A percentile compares a stretch with the other conserved stretches of the same genome.
Conservation (phyloP, 2,797 vertebrate species). For the Scyliorhinus canicula region DNA sequence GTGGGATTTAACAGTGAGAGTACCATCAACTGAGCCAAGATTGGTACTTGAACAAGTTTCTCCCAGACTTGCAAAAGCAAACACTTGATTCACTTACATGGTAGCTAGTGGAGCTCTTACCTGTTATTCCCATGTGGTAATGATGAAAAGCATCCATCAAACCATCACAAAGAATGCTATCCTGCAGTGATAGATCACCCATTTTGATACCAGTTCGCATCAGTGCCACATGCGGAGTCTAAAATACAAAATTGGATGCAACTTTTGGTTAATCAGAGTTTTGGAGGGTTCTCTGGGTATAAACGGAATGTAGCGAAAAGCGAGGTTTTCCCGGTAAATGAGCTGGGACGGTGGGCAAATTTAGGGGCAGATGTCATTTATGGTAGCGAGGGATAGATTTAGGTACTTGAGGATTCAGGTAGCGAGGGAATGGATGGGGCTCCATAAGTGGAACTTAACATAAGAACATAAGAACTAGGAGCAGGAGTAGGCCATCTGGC, state of each 20-base stretch:
- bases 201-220: conserved; percentile 80
- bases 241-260: conserved; percentile 33
- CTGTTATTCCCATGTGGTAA: conserved; percentile 94
- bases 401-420: too few relatives aligned
- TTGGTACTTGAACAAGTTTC: background rate
- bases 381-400: too few relatives aligned
- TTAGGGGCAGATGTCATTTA: too few relatives aligned
- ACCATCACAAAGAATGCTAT: conserved; percentile 79
- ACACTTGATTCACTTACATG: background rate
- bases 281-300: too few relatives aligned
- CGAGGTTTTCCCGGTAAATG: too few relatives aligned
- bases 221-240: conserved; percentile 77
- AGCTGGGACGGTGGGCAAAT: too few relatives aligned
- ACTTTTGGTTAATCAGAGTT: background rate
- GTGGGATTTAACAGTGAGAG: background rate
- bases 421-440: too few relatives aligned
- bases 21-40: background rate
- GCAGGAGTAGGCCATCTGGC: too few relatives aligned
- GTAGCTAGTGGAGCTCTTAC: conserved; percentile 52
- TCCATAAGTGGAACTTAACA: too few relatives aligned
- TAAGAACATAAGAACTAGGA: too few relatives aligned
- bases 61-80: background rate
- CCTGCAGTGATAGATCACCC: conserved; percentile 74
- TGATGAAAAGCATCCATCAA: conserved; percentile 84
- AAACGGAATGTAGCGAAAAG: too few relatives aligned